Conservation (phyloP, 2,113 vertebrate species). For the Labeo catla region DNA sequence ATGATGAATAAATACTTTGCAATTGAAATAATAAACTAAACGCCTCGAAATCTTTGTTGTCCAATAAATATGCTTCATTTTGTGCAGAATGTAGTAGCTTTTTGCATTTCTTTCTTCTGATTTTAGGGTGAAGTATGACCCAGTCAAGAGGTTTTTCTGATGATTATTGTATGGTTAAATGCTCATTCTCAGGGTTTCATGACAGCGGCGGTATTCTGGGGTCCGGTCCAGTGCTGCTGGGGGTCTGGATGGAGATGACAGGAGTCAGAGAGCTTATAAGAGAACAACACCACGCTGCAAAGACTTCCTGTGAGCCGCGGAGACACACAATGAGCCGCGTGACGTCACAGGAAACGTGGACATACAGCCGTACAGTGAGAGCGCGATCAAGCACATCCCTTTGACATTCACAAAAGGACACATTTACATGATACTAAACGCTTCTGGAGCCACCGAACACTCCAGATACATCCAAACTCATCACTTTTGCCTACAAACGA, state of each 20-base stretch:
- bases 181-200: slow-evolving; percentile 4
- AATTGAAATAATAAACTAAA: too few species aligned
- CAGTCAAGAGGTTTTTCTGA: not conserved
- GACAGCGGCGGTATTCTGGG: slow-evolving; percentile 39
- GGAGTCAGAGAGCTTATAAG: slow-evolving; percentile 49
- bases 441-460: not conserved
- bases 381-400: slow-evolving; percentile 42
- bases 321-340: slow-evolving; percentile 54
- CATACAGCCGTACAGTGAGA: slow-evolving; percentile 46
- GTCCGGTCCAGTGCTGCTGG: slow-evolving; percentile 42
- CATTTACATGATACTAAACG: slow-evolving; percentile 53
- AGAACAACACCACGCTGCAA: slow-evolving; percentile 61
- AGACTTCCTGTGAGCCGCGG: slow-evolving; percentile 55
- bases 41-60: too few species aligned
- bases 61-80: not conserved
- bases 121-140: not conserved
- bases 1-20: too few species aligned
- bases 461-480: not conserved
- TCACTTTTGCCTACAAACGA: not conserved
- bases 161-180: not conserved
- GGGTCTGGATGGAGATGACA: slow-evolving; percentile 48
- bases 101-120: not conserved
- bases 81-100: not conserved
- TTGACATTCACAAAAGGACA: not conserved
- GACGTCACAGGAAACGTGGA: slow-evolving; percentile 39